Evolutionary conservation across 2,113 vertebrate genomes (phyloP), one percentile per base, ranked within the genome.

Genomic region (Monarcha castaneiventris): DNA sequence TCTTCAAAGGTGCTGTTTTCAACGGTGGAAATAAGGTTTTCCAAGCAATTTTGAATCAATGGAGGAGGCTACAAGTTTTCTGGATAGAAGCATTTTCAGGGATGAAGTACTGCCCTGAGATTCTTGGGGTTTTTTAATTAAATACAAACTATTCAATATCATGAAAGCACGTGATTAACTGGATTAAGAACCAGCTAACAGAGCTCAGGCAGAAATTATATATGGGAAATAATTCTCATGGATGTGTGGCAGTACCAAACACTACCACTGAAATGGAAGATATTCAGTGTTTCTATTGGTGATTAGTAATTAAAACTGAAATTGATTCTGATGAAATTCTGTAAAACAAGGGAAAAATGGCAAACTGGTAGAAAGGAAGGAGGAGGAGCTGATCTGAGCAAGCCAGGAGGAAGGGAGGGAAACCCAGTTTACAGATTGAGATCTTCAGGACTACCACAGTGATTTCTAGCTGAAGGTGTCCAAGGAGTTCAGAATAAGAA

Each of bases 361-460:
- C 18, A 76, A 44, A 49, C 6, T 37, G 11, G 8, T 37, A 58
- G 48, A 61, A 76, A 55, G 10, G 44, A 62, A 63, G 35, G 32
- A 41, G 35, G 29, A 78, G 61, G 17, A 80, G 9, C 1, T 81
- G 35, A 37, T 41, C 16, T 35, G 32, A 62, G 22, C 17, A 69
- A 54, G 7, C 7, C 18, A 10, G 39, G 46, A 92, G 20, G 20
- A 37, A 73, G 10, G 1, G 7, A 22, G 37, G 18, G 3, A 30
- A 12, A 44, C 6, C 3, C 2, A 35, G 1, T 23, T 19, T 56
- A 6, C 6, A 43, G 44, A 61, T 2, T 48, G 16, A 18, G 13
- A 51, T 41, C 35, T 44, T 71, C 39, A 59, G 67, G 32, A 55
- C 26, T 12, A 25, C 5, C 58, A 30, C 18, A 16, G 21, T 16